Percentiles rank a stretch among this genome's conserved stretches.
Evolutionary conservation across 2,113 vertebrate species (phyloP).

Genomic region (Alligator sinensis): DNA sequence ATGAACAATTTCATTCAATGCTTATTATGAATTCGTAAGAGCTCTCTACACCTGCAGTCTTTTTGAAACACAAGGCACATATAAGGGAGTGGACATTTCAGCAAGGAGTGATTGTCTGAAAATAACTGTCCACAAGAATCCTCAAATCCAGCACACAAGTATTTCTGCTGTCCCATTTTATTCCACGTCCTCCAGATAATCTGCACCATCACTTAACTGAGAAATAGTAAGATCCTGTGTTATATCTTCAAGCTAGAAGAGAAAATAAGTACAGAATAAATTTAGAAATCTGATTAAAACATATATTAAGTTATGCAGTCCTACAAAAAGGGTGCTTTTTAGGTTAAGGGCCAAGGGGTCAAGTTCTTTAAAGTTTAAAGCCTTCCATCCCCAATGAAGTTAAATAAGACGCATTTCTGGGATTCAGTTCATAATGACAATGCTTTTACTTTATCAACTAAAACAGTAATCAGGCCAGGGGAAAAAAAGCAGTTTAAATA

Average conservation of each 20-base stretch:
- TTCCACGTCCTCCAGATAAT: constrained; percentile 92
- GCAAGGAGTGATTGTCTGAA: constrained; percentile 73
- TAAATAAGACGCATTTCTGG: background rate
- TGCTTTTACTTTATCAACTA: background rate
- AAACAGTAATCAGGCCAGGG: background rate
- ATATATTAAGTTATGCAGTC: background rate
- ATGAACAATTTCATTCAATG: constrained; percentile 35
- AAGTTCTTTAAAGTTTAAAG: background rate
- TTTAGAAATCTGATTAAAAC: background rate
- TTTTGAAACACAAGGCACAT: constrained; percentile 79
- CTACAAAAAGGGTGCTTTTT: background rate
- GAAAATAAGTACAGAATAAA: constrained; percentile 5
- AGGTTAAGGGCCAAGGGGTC: background rate
- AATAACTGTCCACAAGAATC: constrained; percentile 34
- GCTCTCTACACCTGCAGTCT: constrained; percentile 59
- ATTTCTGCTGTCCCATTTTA: constrained; percentile 66
- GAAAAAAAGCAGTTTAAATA: background rate
- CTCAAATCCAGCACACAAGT: constrained; percentile 27
- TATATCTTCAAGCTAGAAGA: constrained; percentile 85
- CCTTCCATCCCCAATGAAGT: background rate
- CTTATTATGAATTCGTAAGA: constrained; percentile 61
- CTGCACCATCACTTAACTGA: constrained; percentile 86
- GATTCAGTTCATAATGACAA: background rate
- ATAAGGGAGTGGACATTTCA: constrained; percentile 64
- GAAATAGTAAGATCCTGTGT: constrained; percentile 91